Percentiles rank a stretch among this genome's conserved stretches.
phyloP scores from a whole-genome alignment of 2,797 vertebrate genomes.

The Synanceia verrucosa region DNA sequence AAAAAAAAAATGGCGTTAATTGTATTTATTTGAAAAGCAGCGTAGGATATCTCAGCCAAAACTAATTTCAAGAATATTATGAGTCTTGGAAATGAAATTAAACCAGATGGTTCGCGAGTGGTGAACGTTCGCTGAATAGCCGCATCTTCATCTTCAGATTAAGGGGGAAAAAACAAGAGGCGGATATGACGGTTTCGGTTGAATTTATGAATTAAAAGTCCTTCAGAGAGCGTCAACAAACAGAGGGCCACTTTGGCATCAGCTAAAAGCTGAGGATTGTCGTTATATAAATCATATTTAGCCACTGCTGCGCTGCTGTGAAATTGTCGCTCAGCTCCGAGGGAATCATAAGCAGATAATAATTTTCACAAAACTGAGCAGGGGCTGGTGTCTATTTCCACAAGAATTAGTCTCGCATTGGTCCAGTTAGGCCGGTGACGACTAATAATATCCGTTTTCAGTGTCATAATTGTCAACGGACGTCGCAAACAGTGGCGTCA shows the following conservation, averaged over 20 bases:
- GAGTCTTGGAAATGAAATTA: conserved; percentile 40
- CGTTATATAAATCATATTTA: conserved; percentile 55
- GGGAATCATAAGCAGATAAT: conserved; percentile 44
- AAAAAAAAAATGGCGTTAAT: conserved; percentile 30
- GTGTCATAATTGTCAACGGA: background rate
- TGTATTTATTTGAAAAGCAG: conserved; percentile 53
- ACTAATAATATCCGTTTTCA: background rate
- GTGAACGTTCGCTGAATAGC: background rate
- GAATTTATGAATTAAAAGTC: conserved; percentile 37
- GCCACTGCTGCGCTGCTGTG: conserved; percentile 24
- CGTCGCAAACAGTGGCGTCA: background rate
- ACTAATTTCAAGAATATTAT: conserved; percentile 39
- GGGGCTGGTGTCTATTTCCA: conserved; percentile 5
- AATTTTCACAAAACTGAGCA: conserved; percentile 23
- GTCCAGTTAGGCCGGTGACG: background rate
- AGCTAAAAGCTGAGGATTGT: conserved; percentile 36
- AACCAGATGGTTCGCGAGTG: conserved; percentile 5
- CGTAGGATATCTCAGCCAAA: conserved; percentile 12
- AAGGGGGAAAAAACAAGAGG: conserved; percentile 8
- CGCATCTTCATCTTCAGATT: conserved; percentile 29
- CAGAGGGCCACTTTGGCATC: conserved; percentile 40
- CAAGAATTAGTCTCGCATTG: conserved; percentile 1
- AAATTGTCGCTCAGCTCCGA: conserved; percentile 34
- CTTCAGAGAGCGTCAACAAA: background rate
- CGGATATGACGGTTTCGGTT: conserved; percentile 1